These are phyloP conservation scores for Hephaestus fuliginosus DNA, from an alignment of 2,797 vertebrate genomes.

Conservation along the genomic window DNA sequence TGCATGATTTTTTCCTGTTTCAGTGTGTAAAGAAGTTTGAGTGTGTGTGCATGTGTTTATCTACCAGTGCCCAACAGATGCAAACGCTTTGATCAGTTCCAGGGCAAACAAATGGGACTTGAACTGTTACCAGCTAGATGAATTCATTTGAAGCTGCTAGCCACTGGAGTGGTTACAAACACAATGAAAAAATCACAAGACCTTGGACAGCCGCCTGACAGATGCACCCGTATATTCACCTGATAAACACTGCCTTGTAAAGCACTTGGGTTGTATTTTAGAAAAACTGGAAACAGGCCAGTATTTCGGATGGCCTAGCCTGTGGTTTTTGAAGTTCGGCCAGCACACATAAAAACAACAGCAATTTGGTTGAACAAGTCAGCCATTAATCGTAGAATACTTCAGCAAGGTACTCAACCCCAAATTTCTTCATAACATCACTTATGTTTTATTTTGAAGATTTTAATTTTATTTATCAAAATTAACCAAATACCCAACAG, in stretches of 20 bases:
- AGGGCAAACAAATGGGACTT: conserved; percentile 16
- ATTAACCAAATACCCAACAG: no score
- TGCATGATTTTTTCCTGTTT: conserved; percentile 27
- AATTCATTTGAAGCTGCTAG: conserved; percentile 32
- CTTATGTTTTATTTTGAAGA: neutral
- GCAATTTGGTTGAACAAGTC: neutral
- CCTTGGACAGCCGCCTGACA: conserved; percentile 23
- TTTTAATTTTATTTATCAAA: neutral
- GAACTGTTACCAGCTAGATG: conserved; percentile 34
- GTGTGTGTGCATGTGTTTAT: conserved; percentile 8
- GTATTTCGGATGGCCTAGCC: neutral
- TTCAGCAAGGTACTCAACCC: neutral
- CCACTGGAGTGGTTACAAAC: conserved; percentile 26
- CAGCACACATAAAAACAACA: conserved; percentile 9
- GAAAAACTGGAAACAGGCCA: neutral
- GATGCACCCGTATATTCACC: conserved; percentile 25
- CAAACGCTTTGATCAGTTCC: conserved; percentile 41
- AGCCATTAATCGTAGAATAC: neutral
- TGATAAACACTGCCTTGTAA: conserved; percentile 15
- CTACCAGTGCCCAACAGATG: conserved; percentile 49
- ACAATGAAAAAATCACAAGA: conserved; percentile 30
- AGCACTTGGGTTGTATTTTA: conserved; percentile 2
- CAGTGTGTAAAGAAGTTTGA: neutral
- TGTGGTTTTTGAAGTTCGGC: conserved; percentile 8
- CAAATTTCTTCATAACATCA: neutral